phyloP scores from a whole-genome alignment of 1,140 invertebrate genomes.

The Cherax quadricarinatus region DNA sequence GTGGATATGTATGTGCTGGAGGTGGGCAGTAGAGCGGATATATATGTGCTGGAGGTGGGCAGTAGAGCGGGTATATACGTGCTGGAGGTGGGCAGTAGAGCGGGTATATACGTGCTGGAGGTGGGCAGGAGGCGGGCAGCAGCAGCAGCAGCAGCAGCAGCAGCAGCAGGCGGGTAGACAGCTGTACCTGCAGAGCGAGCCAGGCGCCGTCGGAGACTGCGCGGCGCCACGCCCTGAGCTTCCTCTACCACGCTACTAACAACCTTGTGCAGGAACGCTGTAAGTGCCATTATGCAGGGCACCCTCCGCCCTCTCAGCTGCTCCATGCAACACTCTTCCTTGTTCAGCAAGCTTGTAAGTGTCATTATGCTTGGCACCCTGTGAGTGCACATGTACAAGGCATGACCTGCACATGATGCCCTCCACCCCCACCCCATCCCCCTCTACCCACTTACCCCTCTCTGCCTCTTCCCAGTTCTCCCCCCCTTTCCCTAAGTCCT shows the following conservation, averaged over 20 bases:
- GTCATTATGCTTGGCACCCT: conserved; percentile 39
- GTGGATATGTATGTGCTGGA: too few species aligned
- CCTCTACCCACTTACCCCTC: not conserved
- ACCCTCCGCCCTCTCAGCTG: not conserved
- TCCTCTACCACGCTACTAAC: not conserved
- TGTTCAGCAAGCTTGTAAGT: not conserved
- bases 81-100: too few species aligned
- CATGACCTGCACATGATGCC: conserved; percentile 37
- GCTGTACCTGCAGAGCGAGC: conserved; percentile 59
- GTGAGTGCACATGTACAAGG: conserved; percentile 49
- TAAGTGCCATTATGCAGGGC: not conserved
- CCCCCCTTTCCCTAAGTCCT: not conserved
- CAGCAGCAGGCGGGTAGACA: conserved; percentile 17
- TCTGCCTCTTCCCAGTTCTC: too few species aligned
- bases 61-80: too few species aligned
- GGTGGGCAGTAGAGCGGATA: too few species aligned
- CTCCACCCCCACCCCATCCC: not conserved
- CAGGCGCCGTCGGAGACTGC: conserved; percentile 58
- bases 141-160: not conserved
- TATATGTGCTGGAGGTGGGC: too few species aligned
- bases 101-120: too few species aligned
- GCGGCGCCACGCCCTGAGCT: conserved; percentile 53
- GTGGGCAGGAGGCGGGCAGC: too few species aligned
- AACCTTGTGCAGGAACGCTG: not conserved
- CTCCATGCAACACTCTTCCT: not conserved